These are phyloP conservation scores for Oostethus manadensis DNA, from an alignment of 2,113 vertebrate genomes.

Conservation along the genomic window DNA sequence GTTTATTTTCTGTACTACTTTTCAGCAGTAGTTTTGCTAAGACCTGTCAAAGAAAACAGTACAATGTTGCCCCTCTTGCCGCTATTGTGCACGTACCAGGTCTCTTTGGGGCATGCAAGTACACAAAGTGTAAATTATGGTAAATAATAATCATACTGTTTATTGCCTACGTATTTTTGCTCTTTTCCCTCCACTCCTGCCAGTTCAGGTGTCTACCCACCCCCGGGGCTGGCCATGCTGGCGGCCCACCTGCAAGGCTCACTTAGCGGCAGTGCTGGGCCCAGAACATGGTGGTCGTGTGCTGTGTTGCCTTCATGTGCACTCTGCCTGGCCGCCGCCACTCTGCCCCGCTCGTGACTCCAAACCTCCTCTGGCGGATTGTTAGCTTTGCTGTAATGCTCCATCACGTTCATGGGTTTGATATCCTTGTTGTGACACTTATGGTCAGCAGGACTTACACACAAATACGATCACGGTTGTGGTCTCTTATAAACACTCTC, in stretches of 20 bases:
- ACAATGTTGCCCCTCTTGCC: too few relatives aligned
- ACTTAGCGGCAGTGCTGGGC: conserved; percentile 31
- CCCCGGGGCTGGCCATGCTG: conserved; percentile 43
- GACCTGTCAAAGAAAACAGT: too few relatives aligned
- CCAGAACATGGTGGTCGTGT: not conserved
- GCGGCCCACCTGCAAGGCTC: conserved; percentile 42
- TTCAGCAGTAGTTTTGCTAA: too few relatives aligned
- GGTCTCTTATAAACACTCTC: not conserved
- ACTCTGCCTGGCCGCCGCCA: conserved; percentile 21
- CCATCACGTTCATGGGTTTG: too few relatives aligned
- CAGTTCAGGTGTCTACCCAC: conserved; percentile 53
- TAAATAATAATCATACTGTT: too few relatives aligned
- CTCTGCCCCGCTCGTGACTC: conserved; percentile 27
- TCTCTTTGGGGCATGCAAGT: too few relatives aligned
- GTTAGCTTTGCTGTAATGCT: not conserved
- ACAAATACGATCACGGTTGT: conserved; percentile 6
- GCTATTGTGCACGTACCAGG: too few relatives aligned
- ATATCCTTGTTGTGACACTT: too few relatives aligned
- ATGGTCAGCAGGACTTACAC: not conserved
- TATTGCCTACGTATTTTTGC: too few relatives aligned
- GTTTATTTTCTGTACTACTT: too few relatives aligned
- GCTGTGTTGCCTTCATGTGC: conserved; percentile 51
- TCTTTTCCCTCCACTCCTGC: too few relatives aligned
- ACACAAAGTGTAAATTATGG: too few relatives aligned
- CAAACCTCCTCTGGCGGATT: conserved; percentile 9